These are phyloP conservation scores for Eupithecia abbreviata DNA, from an alignment of 2,888 invertebrate genomes.

Conservation along the genomic window DNA sequence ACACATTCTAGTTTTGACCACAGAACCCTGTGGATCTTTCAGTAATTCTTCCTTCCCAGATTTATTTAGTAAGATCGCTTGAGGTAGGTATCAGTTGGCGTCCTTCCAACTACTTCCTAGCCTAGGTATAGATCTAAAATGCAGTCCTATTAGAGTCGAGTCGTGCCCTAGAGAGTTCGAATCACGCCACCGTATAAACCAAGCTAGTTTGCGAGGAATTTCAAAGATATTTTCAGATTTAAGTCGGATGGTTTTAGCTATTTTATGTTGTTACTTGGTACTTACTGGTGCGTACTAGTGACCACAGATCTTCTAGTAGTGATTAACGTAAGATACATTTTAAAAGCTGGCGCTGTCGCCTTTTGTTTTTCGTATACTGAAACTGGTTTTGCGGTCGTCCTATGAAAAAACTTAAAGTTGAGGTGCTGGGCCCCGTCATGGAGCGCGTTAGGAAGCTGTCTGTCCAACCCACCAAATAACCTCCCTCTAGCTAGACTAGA, in stretches of 20 bases:
- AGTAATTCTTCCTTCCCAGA: neutral
- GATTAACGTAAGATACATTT: no score
- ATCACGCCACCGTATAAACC: slow-evolving; percentile 56
- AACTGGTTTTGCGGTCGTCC: no score
- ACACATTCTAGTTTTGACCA: neutral
- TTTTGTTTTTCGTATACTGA: no score
- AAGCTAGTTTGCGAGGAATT: slow-evolving; percentile 47
- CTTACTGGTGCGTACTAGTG: no score
- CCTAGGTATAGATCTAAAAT: slow-evolving; percentile 56
- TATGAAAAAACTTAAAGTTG: slow-evolving; percentile 51
- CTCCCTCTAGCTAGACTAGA: no score
- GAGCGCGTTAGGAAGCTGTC: slow-evolving; percentile 84
- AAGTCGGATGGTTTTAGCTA: slow-evolving; percentile 1
- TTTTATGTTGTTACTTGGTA: neutral
- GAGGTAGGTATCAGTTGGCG: slow-evolving; percentile 58
- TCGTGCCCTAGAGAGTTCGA: slow-evolving; percentile 59
- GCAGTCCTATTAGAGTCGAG: slow-evolving; percentile 67
- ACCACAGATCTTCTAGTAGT: no score
- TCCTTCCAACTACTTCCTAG: slow-evolving; percentile 44
- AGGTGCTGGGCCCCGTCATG: slow-evolving; percentile 80
- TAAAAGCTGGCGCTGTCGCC: no score
- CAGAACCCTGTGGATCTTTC: neutral
- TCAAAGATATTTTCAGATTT: slow-evolving; percentile 25
- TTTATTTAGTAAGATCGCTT: slow-evolving; percentile 43
- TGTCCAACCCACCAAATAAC: neutral